These are phyloP conservation scores for Hemiprocne comata DNA, from an alignment of 2,113 vertebrate genomes.

Conservation along the genomic window DNA sequence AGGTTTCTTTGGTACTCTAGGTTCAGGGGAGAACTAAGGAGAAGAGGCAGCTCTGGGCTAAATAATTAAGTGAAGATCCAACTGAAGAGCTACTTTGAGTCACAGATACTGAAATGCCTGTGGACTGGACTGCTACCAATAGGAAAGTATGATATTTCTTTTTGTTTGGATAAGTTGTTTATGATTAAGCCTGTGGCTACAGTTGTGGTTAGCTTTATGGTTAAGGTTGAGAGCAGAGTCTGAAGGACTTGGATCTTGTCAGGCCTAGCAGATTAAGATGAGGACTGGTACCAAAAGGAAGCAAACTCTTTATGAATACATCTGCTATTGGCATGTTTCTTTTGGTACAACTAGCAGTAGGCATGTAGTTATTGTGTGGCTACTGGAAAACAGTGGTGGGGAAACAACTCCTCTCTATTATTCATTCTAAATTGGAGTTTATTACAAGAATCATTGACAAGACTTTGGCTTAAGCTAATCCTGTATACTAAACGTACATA, in stretches of 20 bases:
- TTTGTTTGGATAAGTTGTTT: background rate
- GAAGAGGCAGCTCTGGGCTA: background rate
- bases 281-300: background rate
- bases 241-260: background rate
- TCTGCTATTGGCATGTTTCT: background rate
- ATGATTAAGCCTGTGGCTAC: background rate
- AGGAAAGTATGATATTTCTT: background rate
- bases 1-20: background rate
- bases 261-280: background rate
- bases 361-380: background rate
- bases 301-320: background rate
- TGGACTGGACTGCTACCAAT: background rate
- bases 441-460: background rate
- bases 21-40: background rate
- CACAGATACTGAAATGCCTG: background rate
- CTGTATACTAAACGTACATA: background rate
- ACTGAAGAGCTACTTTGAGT: background rate
- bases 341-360: background rate
- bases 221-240: background rate
- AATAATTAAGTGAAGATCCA: background rate
- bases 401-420: background rate
- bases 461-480: background rate
- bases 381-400: background rate
- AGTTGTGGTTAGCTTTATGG: background rate
- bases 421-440: background rate